Evolutionary conservation across 2,888 invertebrate genomes (phyloP), one percentile per base, ranked within the genome.

Genomic region (Thymelicus sylvestris): DNA sequence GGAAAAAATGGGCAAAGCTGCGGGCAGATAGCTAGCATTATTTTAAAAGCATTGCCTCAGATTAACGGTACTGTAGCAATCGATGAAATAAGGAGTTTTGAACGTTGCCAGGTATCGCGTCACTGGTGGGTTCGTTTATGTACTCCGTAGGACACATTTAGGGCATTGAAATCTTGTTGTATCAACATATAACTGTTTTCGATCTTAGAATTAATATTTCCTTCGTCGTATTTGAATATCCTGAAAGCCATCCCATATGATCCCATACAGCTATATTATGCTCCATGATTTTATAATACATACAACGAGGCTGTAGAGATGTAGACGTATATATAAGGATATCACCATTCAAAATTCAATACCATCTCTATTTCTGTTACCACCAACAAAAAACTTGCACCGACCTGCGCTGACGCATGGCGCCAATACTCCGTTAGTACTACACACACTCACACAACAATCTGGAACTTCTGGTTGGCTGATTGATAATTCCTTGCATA

Each of bases 341-440:
- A 69, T 63, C 69, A 69, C 24, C 69, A 48, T 69, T 67, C 71
- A 67, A 67, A 73, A 72, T 70, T 67, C 64, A 72, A 74, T 72
- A 69, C 74, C 74, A 62, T 52, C 62, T 71, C 71, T 73, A 75
- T 74, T 72, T 71, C 69, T 66, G 73, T 68, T 73, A 72, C 72
- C 60, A 67, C 74, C 72, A 19, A n/a, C n/a, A 72, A 75, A 76
- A 75, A 76, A 73, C 68, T 74, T 69, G 74, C 71, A 64, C 15
- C 63, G 68, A 73, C 75, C 74, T 77, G 76, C 78, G 76, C 75
- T 67, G 73, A 75, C 78, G 76, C 75, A 74, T 74, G 77, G 76
- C 77, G 76, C 77, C 75, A 68, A 15, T 44, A 39, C 60, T 41
- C 60, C 15, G 15, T 41, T 60, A 57, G 12, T 63, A 12, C 3